Conservation (phyloP, 2,888 invertebrate species). For the Hirtodrosophila confusa region DNA sequence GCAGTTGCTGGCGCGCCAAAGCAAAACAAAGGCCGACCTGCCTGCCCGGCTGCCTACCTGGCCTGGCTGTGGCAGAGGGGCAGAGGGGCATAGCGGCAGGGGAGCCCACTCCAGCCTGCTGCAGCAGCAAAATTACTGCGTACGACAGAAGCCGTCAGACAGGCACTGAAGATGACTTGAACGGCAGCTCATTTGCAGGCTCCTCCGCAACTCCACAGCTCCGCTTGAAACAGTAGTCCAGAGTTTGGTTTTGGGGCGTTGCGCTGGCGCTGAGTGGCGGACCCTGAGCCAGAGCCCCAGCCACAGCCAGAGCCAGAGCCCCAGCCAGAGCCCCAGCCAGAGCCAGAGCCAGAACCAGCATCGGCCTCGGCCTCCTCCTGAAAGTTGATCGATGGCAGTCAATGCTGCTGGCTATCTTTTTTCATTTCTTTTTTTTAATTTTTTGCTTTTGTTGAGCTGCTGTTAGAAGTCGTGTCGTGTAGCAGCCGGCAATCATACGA, state of each 20-base stretch:
- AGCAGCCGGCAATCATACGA: conserved; percentile 77
- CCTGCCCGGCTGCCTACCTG: conserved; percentile 29
- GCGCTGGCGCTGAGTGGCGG: conserved; percentile 55
- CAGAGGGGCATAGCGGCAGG: conserved; percentile 16
- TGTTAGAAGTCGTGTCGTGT: conserved; percentile 65
- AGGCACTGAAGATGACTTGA: conserved; percentile 44
- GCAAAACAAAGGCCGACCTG: conserved; percentile 63
- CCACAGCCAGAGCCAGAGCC: conserved; percentile 19
- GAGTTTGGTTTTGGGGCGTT: conserved; percentile 63
- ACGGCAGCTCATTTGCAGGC: conserved; percentile 67
- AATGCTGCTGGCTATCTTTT: conserved; percentile 45
- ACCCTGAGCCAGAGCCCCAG: conserved; percentile 24
- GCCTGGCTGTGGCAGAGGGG: conserved; percentile 7
- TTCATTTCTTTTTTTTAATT: conserved; percentile 16
- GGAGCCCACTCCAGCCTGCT: conserved; percentile 44
- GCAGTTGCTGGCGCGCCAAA: conserved; percentile 80
- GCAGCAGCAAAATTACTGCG: conserved; percentile 84
- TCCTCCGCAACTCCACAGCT: conserved; percentile 21
- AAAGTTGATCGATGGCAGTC: conserved; percentile 57
- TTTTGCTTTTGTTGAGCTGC: conserved; percentile 39
- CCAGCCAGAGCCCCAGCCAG: conserved; percentile 10
- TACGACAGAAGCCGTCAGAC: conserved; percentile 84
- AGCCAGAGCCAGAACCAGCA: conserved; percentile 6
- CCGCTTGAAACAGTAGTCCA: background rate
- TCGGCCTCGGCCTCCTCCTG: conserved; percentile 29